phyloP scores from a whole-genome alignment of 2,888 invertebrate genomes.

The Vannuccia rotundouncinata region DNA sequence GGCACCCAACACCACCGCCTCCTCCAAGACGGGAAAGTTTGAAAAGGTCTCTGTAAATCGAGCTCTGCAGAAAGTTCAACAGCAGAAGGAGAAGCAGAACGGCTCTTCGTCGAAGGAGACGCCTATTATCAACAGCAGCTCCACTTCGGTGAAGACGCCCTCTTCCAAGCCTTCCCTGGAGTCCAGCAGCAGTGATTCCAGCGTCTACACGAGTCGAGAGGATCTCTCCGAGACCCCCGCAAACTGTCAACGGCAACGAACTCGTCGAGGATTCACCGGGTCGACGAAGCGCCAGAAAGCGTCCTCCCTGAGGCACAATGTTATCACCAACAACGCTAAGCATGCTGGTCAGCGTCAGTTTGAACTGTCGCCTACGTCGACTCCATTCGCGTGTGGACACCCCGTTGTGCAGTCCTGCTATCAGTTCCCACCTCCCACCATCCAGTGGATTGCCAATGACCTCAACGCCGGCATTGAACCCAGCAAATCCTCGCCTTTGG shows the following conservation, averaged over 20 bases:
- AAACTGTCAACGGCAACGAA: background rate
- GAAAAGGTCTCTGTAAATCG: slow-evolving; percentile 14
- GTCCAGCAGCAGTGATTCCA: background rate
- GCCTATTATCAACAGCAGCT: background rate
- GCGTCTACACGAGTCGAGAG: background rate
- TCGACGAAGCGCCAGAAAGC: background rate
- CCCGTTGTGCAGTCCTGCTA: background rate
- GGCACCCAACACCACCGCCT: background rate
- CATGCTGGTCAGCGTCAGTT: background rate
- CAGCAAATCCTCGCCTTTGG: background rate
- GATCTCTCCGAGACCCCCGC: background rate
- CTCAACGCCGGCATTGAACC: background rate
- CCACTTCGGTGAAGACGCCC: background rate
- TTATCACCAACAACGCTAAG: background rate
- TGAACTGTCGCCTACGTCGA: background rate
- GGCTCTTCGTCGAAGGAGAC: background rate
- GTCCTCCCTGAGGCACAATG: background rate
- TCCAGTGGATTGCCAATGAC: background rate
- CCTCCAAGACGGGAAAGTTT: background rate
- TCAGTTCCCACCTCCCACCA: background rate
- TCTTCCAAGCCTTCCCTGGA: background rate
- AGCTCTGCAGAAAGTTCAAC: background rate
- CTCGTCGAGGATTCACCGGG: background rate
- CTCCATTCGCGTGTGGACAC: background rate
- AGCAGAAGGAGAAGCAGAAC: background rate